Evolutionary conservation across 2,888 invertebrate species (phyloP), one percentile per base, ranked within the genome.

Genomic region (Gasteruption jaculator): DNA sequence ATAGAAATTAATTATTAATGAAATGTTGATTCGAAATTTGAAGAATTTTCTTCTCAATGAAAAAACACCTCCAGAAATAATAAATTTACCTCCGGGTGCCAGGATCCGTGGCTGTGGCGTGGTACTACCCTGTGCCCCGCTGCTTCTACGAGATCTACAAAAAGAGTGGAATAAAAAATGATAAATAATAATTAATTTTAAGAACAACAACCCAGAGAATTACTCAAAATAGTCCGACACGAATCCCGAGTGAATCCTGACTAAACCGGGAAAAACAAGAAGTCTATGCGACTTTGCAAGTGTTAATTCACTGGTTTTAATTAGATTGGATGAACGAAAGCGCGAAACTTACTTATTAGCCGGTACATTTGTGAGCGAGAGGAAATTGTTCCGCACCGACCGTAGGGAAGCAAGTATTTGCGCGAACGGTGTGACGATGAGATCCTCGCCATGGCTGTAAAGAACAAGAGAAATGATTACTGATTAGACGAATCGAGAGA

Each of bases 341-440:
- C n/a, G 12, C 25, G 14, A 61, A 73, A 87, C 90, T 90, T 78
- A 90, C 91, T 91, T 86, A 73, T 81, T 76, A 52, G 79, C 80
- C 65, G 87, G 86, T 73, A 91, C 89, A 80, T 96, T 96, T 74
- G 96, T 95, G 77, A 99, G 91, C 73, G 85, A 84, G 74, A 94
- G 83, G 80, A 97, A 93, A 79, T 99, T 99, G 79, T 89, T 93
- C 73, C 97, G 87, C 64, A 99, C 95, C 75, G 93, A 95, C 71
- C 96, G 88, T 72, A 99, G 82, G 76, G 95, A 95, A 74, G 97
- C 96, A 76, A 99, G 83, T 74, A 99, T 92, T 82, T 99, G 99
- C 74, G 99, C 99, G 79, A 99, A 99, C 64, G 99, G 99, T 63
- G 99, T 99, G 73, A 99, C 97, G 72, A 99, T 99, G 77, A 97